Evolutionary conservation across 2,113 vertebrate genomes (phyloP), one percentile per base, ranked within the genome.

Genomic region (Enhydra lutris): DNA sequence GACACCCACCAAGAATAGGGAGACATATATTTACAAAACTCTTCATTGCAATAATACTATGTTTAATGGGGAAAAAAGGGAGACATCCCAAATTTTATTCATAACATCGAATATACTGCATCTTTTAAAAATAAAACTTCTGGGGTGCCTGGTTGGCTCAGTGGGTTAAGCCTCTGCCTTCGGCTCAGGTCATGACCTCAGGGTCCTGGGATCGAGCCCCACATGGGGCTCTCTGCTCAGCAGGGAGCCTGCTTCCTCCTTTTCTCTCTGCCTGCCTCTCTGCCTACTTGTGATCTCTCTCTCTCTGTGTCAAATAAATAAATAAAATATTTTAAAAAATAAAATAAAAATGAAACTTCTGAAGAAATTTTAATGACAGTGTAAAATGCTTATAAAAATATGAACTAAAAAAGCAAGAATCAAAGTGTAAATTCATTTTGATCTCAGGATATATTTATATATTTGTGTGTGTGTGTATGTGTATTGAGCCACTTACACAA

Each of bases 381-480:
- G 0, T 29, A 91, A 94, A 4, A 84, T 93, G 78, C 78, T 88
- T 76, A 81, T 67, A 71, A 95, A 95, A 78, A 42, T 74, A 57
- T 89, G 39, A 92, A 92, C 71, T 91, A 42, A 91, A 91, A 92
- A 93, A 63, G 36, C 36, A 90, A 34, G 21, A 94, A 79, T 88
- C 39, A 95, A 88, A 81, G 34, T 39, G 6, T 74, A 86, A 85
- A 81, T 81, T 83, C 3, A 57, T 50, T 94, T 94, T 81, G 7
- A 86, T 34, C 6, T 0, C 18, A 78, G 45, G 3, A 86, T 65
- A 21, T 55, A 69, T 79, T 69, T 63, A 39, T 13, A 52, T 67
- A 79, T 89, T 71, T 91, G 0, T 31, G 4, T 39, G 6, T 57
- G 8, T 76, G 0, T 69, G 7, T 69, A 69, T 59, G 8, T 34